phyloP scores from a whole-genome alignment of 1,140 invertebrate genomes.

The Drosophila subpulchrella region DNA sequence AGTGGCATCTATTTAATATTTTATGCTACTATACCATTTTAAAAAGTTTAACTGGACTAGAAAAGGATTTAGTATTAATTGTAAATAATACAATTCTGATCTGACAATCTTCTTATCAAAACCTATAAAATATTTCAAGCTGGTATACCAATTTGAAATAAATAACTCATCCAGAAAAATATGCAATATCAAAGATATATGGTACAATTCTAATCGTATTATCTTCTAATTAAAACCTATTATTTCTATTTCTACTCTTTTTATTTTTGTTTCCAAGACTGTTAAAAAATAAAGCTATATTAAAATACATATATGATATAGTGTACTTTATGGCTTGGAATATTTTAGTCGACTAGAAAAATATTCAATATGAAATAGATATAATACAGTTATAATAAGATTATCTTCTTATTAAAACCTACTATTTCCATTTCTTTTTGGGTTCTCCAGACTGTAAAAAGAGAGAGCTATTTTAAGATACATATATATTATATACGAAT shows the following conservation, averaged over 20 bases:
- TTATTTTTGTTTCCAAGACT: not conserved
- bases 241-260: not conserved
- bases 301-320: not conserved
- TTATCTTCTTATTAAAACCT: not conserved
- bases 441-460: not conserved
- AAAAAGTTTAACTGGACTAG: too few relatives aligned
- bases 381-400: not conserved
- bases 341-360: not conserved
- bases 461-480: not conserved
- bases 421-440: not conserved
- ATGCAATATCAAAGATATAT: too few relatives aligned
- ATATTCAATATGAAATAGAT: too few relatives aligned
- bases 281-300: not conserved
- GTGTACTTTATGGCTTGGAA: not conserved
- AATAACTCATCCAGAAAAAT: not conserved
- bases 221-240: not conserved
- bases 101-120: too few relatives aligned
- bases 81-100: too few relatives aligned
- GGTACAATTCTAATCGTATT: not conserved
- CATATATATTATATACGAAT: not conserved
- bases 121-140: too few relatives aligned
- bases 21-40: too few relatives aligned
- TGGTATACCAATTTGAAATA: too few relatives aligned
- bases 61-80: too few relatives aligned
- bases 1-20: too few relatives aligned